These are phyloP conservation scores for Nilaparvata lugens DNA, from an alignment of 1,140 invertebrate genomes.

Conservation along the genomic window DNA sequence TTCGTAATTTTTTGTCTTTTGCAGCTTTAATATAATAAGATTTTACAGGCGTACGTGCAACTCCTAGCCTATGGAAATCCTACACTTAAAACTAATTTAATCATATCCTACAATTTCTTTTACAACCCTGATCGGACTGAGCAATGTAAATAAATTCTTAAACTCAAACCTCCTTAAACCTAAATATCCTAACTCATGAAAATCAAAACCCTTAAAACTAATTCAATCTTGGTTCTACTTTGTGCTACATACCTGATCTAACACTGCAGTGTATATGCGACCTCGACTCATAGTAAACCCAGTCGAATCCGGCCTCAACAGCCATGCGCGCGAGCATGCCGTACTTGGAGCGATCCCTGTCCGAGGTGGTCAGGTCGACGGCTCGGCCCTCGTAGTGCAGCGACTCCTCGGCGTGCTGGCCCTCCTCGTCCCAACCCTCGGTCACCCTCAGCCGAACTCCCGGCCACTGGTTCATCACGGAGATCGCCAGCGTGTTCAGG, in stretches of 20 bases:
- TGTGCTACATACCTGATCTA: conserved; percentile 94
- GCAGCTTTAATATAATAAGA: too few relatives aligned
- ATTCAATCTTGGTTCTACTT: too few relatives aligned
- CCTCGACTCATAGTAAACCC: conserved; percentile 93
- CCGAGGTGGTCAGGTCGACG: conserved; percentile 90
- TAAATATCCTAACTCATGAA: too few relatives aligned
- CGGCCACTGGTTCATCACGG: conserved; percentile 97
- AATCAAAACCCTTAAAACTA: too few relatives aligned
- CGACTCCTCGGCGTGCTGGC: conserved; percentile 65
- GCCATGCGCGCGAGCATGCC: conserved; percentile 93
- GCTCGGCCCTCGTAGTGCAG: conserved; percentile 94
- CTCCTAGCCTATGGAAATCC: too few relatives aligned
- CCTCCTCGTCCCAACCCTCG: conserved; percentile 91
- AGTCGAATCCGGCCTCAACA: conserved; percentile 95
- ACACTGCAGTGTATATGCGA: conserved; percentile 95
- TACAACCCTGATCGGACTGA: too few relatives aligned
- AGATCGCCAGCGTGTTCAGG: conserved; percentile 86
- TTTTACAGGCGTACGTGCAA: too few relatives aligned
- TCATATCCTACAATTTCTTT: too few relatives aligned
- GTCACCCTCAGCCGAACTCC: conserved; percentile 84
- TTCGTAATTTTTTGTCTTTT: too few relatives aligned
- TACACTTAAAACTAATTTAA: too few relatives aligned
- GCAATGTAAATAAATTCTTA: too few relatives aligned
- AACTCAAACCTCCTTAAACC: too few relatives aligned
- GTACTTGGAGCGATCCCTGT: conserved; percentile 84